These are phyloP conservation scores for Meloidogyne floridensis DNA, from an alignment of 1,140 invertebrate species.

Conservation along the genomic window DNA sequence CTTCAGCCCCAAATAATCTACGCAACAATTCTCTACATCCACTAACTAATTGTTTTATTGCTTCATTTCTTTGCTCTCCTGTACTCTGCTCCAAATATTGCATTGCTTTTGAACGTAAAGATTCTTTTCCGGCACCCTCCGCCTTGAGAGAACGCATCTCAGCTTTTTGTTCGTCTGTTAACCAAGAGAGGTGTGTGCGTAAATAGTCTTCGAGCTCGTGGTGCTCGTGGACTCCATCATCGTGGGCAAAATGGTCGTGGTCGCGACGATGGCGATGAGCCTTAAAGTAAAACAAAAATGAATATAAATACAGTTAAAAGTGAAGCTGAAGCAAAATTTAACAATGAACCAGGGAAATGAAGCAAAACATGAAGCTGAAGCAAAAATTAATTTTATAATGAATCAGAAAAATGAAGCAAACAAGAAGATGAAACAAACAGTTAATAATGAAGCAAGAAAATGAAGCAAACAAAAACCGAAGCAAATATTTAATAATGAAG, in stretches of 20 bases:
- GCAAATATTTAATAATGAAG: background rate
- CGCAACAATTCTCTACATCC: conserved; percentile 41
- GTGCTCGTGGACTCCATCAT: conserved; percentile 31
- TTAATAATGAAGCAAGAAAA: background rate
- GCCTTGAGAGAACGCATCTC: conserved; percentile 41
- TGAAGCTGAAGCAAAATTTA: background rate
- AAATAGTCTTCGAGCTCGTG: conserved; percentile 50
- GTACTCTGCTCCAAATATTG: conserved; percentile 44
- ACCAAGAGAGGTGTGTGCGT: conserved; percentile 46
- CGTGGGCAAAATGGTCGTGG: conserved; percentile 15
- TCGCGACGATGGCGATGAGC: conserved; percentile 5
- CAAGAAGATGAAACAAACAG: too few species aligned
- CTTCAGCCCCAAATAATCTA: conserved; percentile 30
- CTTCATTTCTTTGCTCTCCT: conserved; percentile 46
- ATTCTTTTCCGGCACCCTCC: conserved; percentile 36
- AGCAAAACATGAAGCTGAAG: background rate
- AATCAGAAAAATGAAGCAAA: too few species aligned
- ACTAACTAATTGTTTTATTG: conserved; percentile 35
- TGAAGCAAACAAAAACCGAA: background rate
- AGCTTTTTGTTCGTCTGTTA: conserved; percentile 44
- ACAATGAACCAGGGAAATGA: too few species aligned
- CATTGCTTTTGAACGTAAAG: conserved; percentile 47
- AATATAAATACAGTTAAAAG: background rate
- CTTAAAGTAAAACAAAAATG: background rate
- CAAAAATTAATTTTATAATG: too few species aligned